Evolutionary conservation across 2,113 vertebrate species (phyloP), one percentile per base, ranked within the genome.

Genomic region (Toxotes jaculatrix): DNA sequence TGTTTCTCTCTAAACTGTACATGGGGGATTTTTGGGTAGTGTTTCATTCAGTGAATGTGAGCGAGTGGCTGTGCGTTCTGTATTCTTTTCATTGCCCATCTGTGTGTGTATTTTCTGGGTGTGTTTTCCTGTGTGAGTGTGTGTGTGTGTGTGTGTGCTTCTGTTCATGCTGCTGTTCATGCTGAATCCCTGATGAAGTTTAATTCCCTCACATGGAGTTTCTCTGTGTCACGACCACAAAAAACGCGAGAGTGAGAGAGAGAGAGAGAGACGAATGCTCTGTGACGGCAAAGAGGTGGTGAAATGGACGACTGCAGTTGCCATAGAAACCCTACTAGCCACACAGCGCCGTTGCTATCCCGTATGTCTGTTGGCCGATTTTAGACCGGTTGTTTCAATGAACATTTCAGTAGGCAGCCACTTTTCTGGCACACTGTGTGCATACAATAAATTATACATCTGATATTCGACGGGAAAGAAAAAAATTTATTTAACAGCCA

Each of bases 251-350:
- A n/a, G 66, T 51, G 69, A 6, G 65, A 42, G 78, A 27, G 32
- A 68, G 56, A 23, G 47, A 8, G 62, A 64, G 43, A 55, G 40
- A 51, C 68, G 74, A 87, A 84, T 74, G 67, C 90, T 89, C 83
- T 68, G 85, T 89, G 89, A 85, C 79, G 81, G 86, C 81, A 67
- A 85, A 76, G 87, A 91, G 91, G 89, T 85, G 91, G 77, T 90
- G 91, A 94, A 94, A 93, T 93, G 93, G 92, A 92, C 89, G 92
- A 93, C 92, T 90, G 88, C 88, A 80, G 93, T 94, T 94, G 92
- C 93, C 91, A 93, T 94, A 92, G 93, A 93, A 93, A 94, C 93
- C 65, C 59, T 61, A 79, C 83, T 92, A 93, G 92, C 93, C 86
- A 90, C 83, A 84, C 83, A 82, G 82, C 32, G 21, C 88, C 64